Evolutionary conservation across 2,797 vertebrate species (phyloP), one percentile per base, ranked within the genome.

Genomic region (Ptychadena robeensis): DNA sequence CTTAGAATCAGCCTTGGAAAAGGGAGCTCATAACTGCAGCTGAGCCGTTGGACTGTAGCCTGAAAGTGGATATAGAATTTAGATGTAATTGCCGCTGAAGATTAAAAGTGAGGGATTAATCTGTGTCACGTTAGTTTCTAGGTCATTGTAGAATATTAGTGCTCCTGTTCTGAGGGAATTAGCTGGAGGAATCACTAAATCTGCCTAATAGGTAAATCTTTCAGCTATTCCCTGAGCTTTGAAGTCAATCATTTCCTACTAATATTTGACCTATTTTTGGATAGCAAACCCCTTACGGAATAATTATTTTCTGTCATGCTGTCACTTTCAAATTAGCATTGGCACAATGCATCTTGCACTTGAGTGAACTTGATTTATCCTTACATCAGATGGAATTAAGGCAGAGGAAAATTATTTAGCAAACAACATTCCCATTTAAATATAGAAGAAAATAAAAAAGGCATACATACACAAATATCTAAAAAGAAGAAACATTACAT

Each of bases 181-280:
- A 77, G 73, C 73, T 71, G 6, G 73, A 77, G 73, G 66, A 70
- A 69, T 82, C 65, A 65, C 66, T 65, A 64, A 77, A 63, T 71
- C 66, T 76, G 27, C 34, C 34, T 76, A 76, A 69, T 82, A 81
- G 61, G 80, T 73, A 81, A 81, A 66, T 81, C 71, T 74, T 67
- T 82, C 25, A 48, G 35, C 44, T 73, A 76, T 67, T 40, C 66
- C 63, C 73, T 28, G 66, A 31, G 73, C 81, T 77, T 71, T 71
- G 18, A 82, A 77, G 66, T 70, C 81, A 82, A 77, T 82, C 67
- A 77, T 71, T 77, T 59, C 57, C 35, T 68, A 63, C 28, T 64
- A 70, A 63, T 75, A 61, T 4, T 22, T 76, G 73, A 82, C 73
- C 73, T 82, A 76, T 82, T 70, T 80, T 82, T 76, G 70, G 34